These are phyloP conservation scores for Paracanthobrama guichenoti DNA, from an alignment of 2,113 vertebrate genomes.

Conservation along the genomic window DNA sequence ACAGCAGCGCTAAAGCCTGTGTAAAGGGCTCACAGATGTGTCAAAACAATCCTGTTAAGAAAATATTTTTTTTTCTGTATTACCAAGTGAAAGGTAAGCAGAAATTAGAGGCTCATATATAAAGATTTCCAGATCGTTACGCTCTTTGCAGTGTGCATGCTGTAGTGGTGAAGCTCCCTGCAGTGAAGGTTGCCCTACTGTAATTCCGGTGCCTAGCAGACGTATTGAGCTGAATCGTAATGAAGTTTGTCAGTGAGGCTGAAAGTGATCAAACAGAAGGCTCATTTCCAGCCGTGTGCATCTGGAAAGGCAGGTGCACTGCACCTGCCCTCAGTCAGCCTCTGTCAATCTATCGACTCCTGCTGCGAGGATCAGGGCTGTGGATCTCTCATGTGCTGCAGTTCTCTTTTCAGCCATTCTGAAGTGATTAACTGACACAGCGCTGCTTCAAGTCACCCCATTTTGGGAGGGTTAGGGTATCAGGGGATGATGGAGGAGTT, in stretches of 20 bases:
- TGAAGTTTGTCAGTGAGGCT: slow-evolving; percentile 44
- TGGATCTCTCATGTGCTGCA: slow-evolving; percentile 58
- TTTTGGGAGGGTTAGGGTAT: neutral
- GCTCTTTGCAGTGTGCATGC: neutral
- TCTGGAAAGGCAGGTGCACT: slow-evolving; percentile 54
- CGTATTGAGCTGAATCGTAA: slow-evolving; percentile 46
- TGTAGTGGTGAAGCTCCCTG: neutral
- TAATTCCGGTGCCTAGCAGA: slow-evolving; percentile 28
- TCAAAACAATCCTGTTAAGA: slow-evolving; percentile 2
- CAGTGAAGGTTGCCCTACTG: slow-evolving; percentile 19
- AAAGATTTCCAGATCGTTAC: neutral
- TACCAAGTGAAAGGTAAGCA: neutral
- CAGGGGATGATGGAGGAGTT: neutral
- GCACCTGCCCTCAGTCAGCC: slow-evolving; percentile 38
- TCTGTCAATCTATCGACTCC: slow-evolving; percentile 47
- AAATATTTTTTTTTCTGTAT: neutral
- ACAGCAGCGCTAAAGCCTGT: neutral
- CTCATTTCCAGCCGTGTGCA: slow-evolving; percentile 49
- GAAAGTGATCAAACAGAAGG: slow-evolving; percentile 46
- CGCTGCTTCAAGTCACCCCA: slow-evolving; percentile 5
- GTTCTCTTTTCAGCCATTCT: slow-evolving; percentile 28
- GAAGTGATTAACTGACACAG: slow-evolving; percentile 31
- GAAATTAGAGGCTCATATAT: neutral
- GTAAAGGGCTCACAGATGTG: too few species aligned
- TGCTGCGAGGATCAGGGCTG: slow-evolving; percentile 48